Percentiles rank a stretch among this genome's conserved stretches.
phyloP scores from a whole-genome alignment of 1,140 invertebrate species.

The Leptopilina clavipes region DNA sequence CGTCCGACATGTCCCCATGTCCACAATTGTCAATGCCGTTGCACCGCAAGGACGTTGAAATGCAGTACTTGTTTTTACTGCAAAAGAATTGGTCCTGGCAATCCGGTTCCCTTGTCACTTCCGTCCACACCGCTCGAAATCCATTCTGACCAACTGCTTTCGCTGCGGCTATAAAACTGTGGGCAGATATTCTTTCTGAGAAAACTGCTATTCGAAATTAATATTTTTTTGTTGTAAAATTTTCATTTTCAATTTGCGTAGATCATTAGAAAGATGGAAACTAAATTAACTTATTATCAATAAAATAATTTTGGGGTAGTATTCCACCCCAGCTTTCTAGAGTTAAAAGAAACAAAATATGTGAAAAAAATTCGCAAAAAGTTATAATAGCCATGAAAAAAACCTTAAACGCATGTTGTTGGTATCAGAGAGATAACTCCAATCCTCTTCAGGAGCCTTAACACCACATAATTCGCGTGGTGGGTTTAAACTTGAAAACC shows the following conservation, averaged over 20 bases:
- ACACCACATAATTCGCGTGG: constrained; percentile 93
- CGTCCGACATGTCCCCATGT: constrained; percentile 85
- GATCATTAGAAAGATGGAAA: too few species aligned
- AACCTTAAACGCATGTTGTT: constrained; percentile 88
- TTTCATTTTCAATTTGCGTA: not conserved
- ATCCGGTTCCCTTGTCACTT: constrained; percentile 79
- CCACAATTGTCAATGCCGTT: constrained; percentile 89
- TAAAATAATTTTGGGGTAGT: too few species aligned
- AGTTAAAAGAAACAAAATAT: too few species aligned
- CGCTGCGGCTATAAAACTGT: constrained; percentile 87
- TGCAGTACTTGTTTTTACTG: constrained; percentile 84
- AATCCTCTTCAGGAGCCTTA: constrained; percentile 81
- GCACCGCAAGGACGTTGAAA: constrained; percentile 84
- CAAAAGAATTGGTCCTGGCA: constrained; percentile 80
- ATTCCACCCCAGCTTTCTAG: too few species aligned
- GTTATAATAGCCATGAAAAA: too few species aligned
- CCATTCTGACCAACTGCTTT: constrained; percentile 87
- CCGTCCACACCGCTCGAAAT: constrained; percentile 93
- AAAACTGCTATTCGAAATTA: not conserved
- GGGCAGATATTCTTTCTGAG: constrained; percentile 63
- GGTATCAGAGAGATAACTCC: constrained; percentile 89
- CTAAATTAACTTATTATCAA: too few species aligned
- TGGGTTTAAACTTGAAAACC: constrained; percentile 83
- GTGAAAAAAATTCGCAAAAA: too few species aligned
- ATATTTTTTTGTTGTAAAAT: not conserved